Base-by-base conservation (phyloP, 2,888 invertebrate species). In the Cephus pulcher region DNA sequence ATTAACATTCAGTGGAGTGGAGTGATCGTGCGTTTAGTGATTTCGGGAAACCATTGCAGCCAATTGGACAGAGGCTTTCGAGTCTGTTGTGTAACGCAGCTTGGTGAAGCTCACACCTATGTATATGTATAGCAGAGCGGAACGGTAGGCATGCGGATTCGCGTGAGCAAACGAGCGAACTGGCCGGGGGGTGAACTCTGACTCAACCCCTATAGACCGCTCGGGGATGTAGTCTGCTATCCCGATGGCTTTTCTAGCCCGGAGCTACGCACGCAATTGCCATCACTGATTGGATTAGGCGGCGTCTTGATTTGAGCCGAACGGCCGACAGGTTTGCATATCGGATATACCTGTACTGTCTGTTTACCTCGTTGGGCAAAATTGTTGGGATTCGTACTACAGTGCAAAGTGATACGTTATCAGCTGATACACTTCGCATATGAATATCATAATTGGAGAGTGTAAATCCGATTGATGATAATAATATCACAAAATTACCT, bases 191-290 rank as follows among this genome's bases (percentile, higher is more conserved):
- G 76, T 86, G 84, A 86, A 87, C 85, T 85, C 84, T 84, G 86
- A 86, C 84, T 86, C 84, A 86, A 85, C 88, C 88, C 87, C 82
- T 76, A 15, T 78, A 78, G 56, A 56, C 73, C 75, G 79, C 75
- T 74, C 76, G 74, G 81, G 79, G 85, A 80, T 80, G 85, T 81
- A 74, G 86, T 85, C 85, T 84, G 86, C 81, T 84, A 78, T 80
- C 82, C 81, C 87, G 78, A 85, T 87, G 85, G 86, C 82, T 86
- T 84, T 82, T 81, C 84, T 77, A 83, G 85, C 89, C 86, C 83
- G 84, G 84, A 88, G 89, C 90, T 88, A 89, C 88, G 88, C 88
- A 88, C 87, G 89, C 88, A 89, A 90, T 90, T 89, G 89, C 89
- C 88, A 89, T 89, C 86, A 84, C 86, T 89, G 88, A 90, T 90